Evolutionary conservation across 2,888 invertebrate genomes (phyloP).

Genomic region (Oegoconia quadripuncta): DNA sequence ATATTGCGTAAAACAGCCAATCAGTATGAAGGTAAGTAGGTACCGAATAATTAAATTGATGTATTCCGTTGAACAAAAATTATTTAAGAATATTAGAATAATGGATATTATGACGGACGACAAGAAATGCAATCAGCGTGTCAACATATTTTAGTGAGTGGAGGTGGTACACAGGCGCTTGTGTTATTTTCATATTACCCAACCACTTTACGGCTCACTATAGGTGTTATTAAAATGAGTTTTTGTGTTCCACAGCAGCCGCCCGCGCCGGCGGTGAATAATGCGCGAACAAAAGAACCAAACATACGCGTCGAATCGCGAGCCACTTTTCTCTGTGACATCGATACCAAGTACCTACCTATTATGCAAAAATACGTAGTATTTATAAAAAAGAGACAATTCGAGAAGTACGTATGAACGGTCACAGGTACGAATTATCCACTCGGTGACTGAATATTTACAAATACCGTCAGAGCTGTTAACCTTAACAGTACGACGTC

Average conservation of each 20-base stretch:
- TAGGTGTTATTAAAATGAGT: constrained; percentile 48
- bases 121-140: too few relatives aligned
- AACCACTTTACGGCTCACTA: constrained; percentile 25
- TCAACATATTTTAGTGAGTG: too few relatives aligned
- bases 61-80: too few relatives aligned
- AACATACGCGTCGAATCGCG: constrained; percentile 66
- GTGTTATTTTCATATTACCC: constrained; percentile 25
- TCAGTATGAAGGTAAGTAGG: background rate
- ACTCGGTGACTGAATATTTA: constrained; percentile 50
- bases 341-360: constrained; percentile 39
- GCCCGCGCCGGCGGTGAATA: constrained; percentile 49
- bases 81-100: too few relatives aligned
- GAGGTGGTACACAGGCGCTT: too few relatives aligned
- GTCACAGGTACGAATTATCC: constrained; percentile 29
- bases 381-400: constrained; percentile 32
- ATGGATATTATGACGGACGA: too few relatives aligned
- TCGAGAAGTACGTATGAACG: constrained; percentile 21
- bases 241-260: constrained; percentile 54
- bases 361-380: constrained; percentile 28
- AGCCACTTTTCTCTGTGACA: constrained; percentile 55
- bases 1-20: background rate
- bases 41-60: too few relatives aligned
- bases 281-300: constrained; percentile 64
- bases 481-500: constrained; percentile 41
- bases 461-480: constrained; percentile 58